Evolutionary conservation across 1,140 invertebrate species (phyloP).

Genomic region (Helicoverpa zea): DNA sequence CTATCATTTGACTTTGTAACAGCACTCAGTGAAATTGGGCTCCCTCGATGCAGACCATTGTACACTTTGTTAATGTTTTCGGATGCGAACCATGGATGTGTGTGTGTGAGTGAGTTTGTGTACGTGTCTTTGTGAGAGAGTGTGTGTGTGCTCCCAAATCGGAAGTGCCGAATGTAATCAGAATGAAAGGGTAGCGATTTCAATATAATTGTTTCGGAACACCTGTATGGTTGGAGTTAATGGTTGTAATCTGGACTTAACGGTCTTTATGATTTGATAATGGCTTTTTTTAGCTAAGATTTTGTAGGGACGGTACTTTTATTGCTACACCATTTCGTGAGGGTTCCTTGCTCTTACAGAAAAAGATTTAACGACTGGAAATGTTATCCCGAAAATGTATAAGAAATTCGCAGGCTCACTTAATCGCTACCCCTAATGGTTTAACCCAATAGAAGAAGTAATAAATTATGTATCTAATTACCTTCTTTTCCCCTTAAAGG

Average conservation of each 20-base stretch:
- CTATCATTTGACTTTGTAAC: background rate
- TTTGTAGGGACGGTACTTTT: no score
- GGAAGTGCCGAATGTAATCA: slow-evolving; percentile 3
- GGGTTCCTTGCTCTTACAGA: no score
- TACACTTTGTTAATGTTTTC: background rate
- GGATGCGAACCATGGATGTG: background rate
- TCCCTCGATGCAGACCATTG: slow-evolving; percentile 8
- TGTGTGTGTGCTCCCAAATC: background rate
- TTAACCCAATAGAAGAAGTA: background rate
- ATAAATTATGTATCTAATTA: background rate
- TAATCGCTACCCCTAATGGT: background rate
- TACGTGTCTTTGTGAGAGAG: no score
- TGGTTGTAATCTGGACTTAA: no score
- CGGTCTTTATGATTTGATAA: no score
- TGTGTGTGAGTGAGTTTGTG: no score
- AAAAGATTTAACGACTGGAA: no score
- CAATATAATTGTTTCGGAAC: background rate
- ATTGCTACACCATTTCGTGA: no score
- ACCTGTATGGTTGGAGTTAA: background rate
- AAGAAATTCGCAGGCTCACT: background rate
- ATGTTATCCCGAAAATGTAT: no score
- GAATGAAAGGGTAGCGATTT: background rate
- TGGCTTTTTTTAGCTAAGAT: no score
- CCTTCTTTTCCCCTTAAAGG: background rate
- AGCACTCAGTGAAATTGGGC: slow-evolving; percentile 26